These are phyloP conservation scores for Hippocampus comes DNA, from an alignment of 2,113 vertebrate species.

Conservation along the genomic window DNA sequence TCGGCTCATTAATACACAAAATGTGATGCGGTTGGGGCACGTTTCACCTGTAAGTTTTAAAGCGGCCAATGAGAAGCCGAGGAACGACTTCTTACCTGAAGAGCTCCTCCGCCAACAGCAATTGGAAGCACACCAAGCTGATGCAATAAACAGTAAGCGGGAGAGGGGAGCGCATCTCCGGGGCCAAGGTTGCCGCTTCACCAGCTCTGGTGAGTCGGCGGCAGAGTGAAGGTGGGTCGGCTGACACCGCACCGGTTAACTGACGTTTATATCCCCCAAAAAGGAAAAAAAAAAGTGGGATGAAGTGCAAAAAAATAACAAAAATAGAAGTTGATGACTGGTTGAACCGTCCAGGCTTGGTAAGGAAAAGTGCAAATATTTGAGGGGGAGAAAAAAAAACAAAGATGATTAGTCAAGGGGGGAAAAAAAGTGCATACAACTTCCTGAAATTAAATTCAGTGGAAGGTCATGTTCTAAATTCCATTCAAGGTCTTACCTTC, in stretches of 20 bases:
- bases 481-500: slow-evolving; percentile 37
- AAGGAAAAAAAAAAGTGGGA: neutral
- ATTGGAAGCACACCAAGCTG: slow-evolving; percentile 71
- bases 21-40: neutral
- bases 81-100: slow-evolving; percentile 57
- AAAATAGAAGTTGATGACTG: neutral
- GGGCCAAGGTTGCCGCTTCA: slow-evolving; percentile 22
- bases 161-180: slow-evolving; percentile 68
- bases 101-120: slow-evolving; percentile 33
- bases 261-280: slow-evolving; percentile 29
- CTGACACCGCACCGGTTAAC: slow-evolving; percentile 33
- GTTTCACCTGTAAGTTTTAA: neutral
- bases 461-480: neutral
- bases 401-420: neutral
- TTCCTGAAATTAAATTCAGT: neutral
- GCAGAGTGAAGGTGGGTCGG: slow-evolving; percentile 11
- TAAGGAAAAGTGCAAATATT: slow-evolving; percentile 10
- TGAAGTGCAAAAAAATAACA: neutral
- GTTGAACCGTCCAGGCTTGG: slow-evolving; percentile 24
- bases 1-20: neutral
- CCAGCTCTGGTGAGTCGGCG: slow-evolving; percentile 26
- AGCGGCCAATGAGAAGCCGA: neutral
- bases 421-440: neutral
- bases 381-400: neutral
- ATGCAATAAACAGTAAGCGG: slow-evolving; percentile 71